Evolutionary conservation across 2,113 vertebrate species (phyloP), one percentile per base, ranked within the genome.

Genomic region (Carassius auratus): DNA sequence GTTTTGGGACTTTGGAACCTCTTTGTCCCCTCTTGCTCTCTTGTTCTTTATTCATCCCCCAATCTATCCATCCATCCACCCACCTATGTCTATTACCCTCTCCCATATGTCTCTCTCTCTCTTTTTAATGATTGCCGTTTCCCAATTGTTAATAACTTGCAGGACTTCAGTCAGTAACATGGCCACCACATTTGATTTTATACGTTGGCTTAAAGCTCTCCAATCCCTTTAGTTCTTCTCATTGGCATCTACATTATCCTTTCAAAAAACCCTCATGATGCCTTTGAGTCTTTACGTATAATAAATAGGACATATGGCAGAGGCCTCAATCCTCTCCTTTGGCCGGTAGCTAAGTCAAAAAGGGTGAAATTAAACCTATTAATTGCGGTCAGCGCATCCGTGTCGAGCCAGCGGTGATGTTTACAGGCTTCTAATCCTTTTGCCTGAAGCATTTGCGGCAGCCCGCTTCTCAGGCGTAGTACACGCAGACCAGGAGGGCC

Each of bases 301-400:
- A 87, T 91, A 93, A 93, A 92, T 87, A 87, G 90, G 86, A 91
- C 92, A 93, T 94, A 93, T 93, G 93, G 90, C 88, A 69, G 33
- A 76, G n/a, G 82, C 73, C 79, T 75, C 81, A 71, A 33, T 81
- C 19, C 26, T 77, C 14, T 10, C 10, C 50, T 52, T 62, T 76
- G 74, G 69, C 78, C 61, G 14, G 61, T 81, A 26, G 59, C 66
- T 64, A 91, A 19, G 50, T 23, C 42, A 62, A 76, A 87, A 87
- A 87, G 86, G 90, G 87, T 91, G 90, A 90, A 90, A 93, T 93
- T 93, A 94, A 92, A 90, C 91, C 89, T 88, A 90, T 93, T 92
- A 89, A 81, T 92, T 87, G 86, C 90, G 92, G 90, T 93, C 93
- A 93, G 80, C 85, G 92, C 61, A 82, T 82, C 89, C 52, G 76